A percentile compares a stretch with the other conserved stretches of the same genome.
Conservation (phyloP, 2,113 vertebrate species). For the Colaptes auratus region DNA sequence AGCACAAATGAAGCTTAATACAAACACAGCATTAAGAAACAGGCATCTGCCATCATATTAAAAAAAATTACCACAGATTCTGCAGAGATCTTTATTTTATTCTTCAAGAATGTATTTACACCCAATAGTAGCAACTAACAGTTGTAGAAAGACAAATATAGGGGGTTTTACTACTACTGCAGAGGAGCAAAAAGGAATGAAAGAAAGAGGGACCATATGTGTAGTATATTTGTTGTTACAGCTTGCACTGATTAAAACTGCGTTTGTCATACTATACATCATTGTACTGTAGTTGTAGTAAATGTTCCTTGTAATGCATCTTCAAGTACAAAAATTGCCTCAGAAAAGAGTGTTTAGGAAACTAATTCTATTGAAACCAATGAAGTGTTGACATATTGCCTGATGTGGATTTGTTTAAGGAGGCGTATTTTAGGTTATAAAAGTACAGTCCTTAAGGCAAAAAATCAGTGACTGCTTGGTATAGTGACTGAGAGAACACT, state of each 20-base stretch:
- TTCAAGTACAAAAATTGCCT: slow-evolving; percentile 82
- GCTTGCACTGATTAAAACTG: slow-evolving; percentile 76
- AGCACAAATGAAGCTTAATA: neutral
- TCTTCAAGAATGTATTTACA: slow-evolving; percentile 8
- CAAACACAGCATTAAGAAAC: slow-evolving; percentile 20
- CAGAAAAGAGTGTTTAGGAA: slow-evolving; percentile 79
- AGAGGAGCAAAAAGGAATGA: neutral
- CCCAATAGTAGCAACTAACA: slow-evolving; percentile 26
- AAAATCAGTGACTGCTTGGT: slow-evolving; percentile 72
- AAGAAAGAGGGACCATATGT: neutral
- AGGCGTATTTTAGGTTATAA: slow-evolving; percentile 80
- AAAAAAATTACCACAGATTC: slow-evolving; percentile 16
- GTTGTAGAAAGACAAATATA: slow-evolving; percentile 18
- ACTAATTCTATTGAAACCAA: slow-evolving; percentile 82
- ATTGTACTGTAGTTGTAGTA: slow-evolving; percentile 74
- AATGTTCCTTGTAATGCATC: slow-evolving; percentile 84
- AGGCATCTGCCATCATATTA: slow-evolving; percentile 22
- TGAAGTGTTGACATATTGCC: slow-evolving; percentile 82
- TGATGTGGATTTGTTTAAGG: slow-evolving; percentile 80
- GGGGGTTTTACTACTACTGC: slow-evolving; percentile 26
- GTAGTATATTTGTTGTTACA: slow-evolving; percentile 41
- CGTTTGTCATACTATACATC: slow-evolving; percentile 72
- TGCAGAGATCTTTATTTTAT: neutral
- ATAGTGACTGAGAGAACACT: slow-evolving; percentile 75
- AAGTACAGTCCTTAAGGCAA: slow-evolving; percentile 73